Evolutionary conservation across 2,888 invertebrate genomes (phyloP), one percentile per base, ranked within the genome.

Genomic region (Anorthoa munda): DNA sequence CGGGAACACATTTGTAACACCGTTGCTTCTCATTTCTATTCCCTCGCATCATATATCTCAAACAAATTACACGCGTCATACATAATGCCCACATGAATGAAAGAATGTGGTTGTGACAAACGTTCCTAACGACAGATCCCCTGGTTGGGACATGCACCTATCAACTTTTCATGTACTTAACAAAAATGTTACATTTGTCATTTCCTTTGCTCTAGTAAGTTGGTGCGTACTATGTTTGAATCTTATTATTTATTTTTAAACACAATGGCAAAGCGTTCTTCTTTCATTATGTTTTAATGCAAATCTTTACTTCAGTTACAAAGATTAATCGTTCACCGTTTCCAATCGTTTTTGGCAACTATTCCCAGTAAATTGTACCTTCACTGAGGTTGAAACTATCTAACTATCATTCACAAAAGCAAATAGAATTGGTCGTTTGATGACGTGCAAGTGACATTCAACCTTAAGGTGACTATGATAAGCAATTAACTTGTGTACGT

Each of bases 21-120:
- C 4, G 12, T 17, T 13, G n/a, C 39, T 56, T 48, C 31, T 15
- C 12, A 53, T 23, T 71, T 45, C 11, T 26, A 73, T 50, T 56
- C n/a, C 39, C n/a, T 13, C 26, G 17, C 53, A 39, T 55, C 4
- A 39, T 13, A 39, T 13, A 59, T 59, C n/a, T 59, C 46, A n/a
- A 13, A 48, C 26, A 45, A 67, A 53, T 53, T 67, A 50, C 23
- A 59, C 51, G 13, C 23, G 21, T 76, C 68, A 18, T 67, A 18
- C 31, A 39, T 46, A 51, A 45, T 53, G 46, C 53, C n/a, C n/a
- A 53, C 67, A 53, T 17, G 17, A 13, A 12, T 48, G 31, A 51
- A 11, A 23, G 12, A n/a, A n/a, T 51, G 18, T 50, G n/a, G 17
- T 13, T 17, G 23, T 7, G 39, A 23, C n/a, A 53, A n/a, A n/a